Base-by-base conservation (phyloP, 2,113 vertebrate genomes). In the Salvelinus namaycush region DNA sequence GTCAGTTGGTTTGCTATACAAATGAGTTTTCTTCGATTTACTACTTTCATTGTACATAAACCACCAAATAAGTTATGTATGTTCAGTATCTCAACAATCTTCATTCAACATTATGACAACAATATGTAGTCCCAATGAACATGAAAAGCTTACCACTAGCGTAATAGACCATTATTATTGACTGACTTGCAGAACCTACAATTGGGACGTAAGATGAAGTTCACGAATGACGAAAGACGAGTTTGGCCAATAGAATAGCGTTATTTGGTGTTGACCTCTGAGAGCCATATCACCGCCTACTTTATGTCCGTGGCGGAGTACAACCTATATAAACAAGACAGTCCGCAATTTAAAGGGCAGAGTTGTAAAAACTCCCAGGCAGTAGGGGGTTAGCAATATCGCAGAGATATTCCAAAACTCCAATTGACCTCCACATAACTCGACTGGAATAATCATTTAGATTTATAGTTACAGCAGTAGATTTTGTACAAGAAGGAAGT, bases 311-410 rank as follows among this genome's bases (percentile, higher is more conserved):
- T 90, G 92, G 91, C 92, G 91, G 91, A 93, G 87, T 88, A 83
- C 74, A 80, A 80, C 89, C 39, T 93, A 94, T 95, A 94, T 89
- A 94, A 82, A 48, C 78, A 81, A 75, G 84, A 4, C 84, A 82
- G 86, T 77, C 74, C 78, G 13, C 20, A 81, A 88, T 92, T 89
- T 86, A 91, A 91, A 92, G 90, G 92, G 90, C 89, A 94, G 93
- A 94, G 93, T 94, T 93, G 93, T 93, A 91, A 92, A 90, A 92
- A 89, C 93, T 94, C 93, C 92, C 91, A 81, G 88, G 90, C 89
- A 84, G 90, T 79, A 85, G 92, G 92, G 92, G 92, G 90, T 87
- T 11, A 60, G 65, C 4, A 18, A 81, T 51, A 73, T 48, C 75
- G 76, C 3, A 73, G 62, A 22, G 31, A 31, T 75, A 68, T 27